These are phyloP conservation scores for Bubo bubo DNA, from an alignment of 2,113 vertebrate genomes.

Conservation along the genomic window DNA sequence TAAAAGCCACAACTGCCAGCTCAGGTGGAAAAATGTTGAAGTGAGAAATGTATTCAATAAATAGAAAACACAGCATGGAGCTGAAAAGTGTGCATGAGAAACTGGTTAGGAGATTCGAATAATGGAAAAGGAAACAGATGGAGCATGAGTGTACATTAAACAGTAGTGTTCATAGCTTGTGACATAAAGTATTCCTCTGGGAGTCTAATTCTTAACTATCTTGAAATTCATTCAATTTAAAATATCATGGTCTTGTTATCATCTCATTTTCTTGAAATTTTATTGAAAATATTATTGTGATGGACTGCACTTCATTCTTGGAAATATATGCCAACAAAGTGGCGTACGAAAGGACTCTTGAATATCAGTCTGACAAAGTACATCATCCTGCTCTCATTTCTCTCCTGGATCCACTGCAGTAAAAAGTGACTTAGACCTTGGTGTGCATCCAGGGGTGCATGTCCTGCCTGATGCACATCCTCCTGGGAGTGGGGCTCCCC, in stretches of 20 bases:
- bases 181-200: slow-evolving; percentile 88
- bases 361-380: not conserved
- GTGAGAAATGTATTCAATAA: slow-evolving; percentile 99
- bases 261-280: slow-evolving; percentile 83
- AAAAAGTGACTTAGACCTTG: not conserved
- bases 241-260: slow-evolving; percentile 89
- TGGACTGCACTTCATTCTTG: slow-evolving; percentile 67
- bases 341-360: not conserved
- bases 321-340: slow-evolving; percentile 47
- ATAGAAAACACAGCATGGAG: slow-evolving; percentile 98
- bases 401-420: not conserved
- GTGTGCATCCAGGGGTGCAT: not conserved
- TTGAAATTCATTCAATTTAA: slow-evolving; percentile 97
- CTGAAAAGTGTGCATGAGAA: slow-evolving; percentile 95
- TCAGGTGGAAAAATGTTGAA: slow-evolving; percentile 99
- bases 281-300: slow-evolving; percentile 81
- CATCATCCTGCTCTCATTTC: not conserved
- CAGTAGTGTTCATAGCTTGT: slow-evolving; percentile 91
- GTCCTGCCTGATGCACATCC: not conserved
- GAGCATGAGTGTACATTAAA: slow-evolving; percentile 99
- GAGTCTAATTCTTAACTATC: slow-evolving; percentile 98
- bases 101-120: slow-evolving; percentile 92
- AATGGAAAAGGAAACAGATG: slow-evolving; percentile 96
- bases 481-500: not conserved
- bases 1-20: slow-evolving; percentile 96